A percentile compares a stretch with the other conserved stretches of the same genome.
Conservation (phyloP, 1,140 invertebrate species). For the Gryllus bimaculatus region DNA sequence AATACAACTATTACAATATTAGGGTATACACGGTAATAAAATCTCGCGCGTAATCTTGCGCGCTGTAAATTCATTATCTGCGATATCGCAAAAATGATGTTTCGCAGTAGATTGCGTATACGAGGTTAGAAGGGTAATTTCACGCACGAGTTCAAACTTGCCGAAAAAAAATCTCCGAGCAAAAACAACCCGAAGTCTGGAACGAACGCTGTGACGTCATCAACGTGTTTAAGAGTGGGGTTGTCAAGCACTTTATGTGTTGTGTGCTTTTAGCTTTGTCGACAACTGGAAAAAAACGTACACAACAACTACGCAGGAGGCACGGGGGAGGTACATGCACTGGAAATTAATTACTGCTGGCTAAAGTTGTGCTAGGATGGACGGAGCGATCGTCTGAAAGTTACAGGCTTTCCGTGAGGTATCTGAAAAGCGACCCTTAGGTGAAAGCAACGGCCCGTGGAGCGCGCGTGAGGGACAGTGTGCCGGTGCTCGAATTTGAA, state of each 20-base stretch:
- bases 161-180: neutral
- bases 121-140: conserved; percentile 1
- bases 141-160: neutral
- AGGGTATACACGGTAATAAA: neutral
- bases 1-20: neutral
- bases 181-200: neutral
- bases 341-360: neutral
- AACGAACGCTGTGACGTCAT: neutral
- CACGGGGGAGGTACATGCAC: no score
- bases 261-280: no score
- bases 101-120: neutral
- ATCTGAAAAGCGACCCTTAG: no score
- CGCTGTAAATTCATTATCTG: neutral
- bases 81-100: neutral
- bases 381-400: neutral
- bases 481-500: no score
- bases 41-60: neutral
- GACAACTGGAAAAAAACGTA: no score
- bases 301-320: no score
- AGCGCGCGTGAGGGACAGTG: no score
- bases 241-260: no score
- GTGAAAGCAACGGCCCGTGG: no score
- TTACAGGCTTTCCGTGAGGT: no score
- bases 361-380: neutral
- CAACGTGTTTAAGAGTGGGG: neutral